phyloP scores from a whole-genome alignment of 2,888 invertebrate genomes.

The Coenonympha arcania region DNA sequence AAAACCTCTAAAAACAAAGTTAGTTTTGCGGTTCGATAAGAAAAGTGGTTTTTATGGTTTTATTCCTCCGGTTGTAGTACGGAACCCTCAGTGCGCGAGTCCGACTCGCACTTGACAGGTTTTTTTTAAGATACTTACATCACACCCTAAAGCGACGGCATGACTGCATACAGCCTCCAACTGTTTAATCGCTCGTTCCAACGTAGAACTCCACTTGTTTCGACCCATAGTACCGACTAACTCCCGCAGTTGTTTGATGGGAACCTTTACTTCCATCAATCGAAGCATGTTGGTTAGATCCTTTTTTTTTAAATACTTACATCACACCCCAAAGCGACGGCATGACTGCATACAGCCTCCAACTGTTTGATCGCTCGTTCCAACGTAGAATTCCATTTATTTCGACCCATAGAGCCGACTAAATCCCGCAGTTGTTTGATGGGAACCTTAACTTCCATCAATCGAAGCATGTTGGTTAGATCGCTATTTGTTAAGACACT shows the following conservation, averaged over 20 bases:
- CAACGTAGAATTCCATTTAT: constrained; percentile 78
- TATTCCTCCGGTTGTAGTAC: too few relatives aligned
- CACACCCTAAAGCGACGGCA: constrained; percentile 82
- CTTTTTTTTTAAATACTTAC: constrained; percentile 77
- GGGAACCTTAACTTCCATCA: too few relatives aligned
- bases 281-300: constrained; percentile 77
- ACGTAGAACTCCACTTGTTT: constrained; percentile 78
- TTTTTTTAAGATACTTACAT: constrained; percentile 73
- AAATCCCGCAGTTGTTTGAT: too few relatives aligned
- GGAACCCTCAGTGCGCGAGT: too few relatives aligned
- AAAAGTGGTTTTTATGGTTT: too few relatives aligned
- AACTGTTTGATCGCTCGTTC: constrained; percentile 83
- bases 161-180: constrained; percentile 81
- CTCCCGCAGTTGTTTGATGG: constrained; percentile 72
- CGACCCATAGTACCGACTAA: constrained; percentile 79
- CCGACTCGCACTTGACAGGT: too few relatives aligned
- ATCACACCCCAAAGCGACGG: constrained; percentile 80
- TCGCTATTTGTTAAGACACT: constrained; percentile 67
- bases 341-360: constrained; percentile 80
- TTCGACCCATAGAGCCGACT: too few relatives aligned
- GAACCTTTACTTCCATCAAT: constrained; percentile 79
- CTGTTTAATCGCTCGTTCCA: constrained; percentile 81
- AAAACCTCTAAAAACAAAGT: too few relatives aligned
- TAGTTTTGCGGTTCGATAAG: too few relatives aligned
- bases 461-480: too few relatives aligned